Percentiles rank a stretch among this genome's conserved stretches.
phyloP scores from a whole-genome alignment of 2,888 invertebrate species.

The Melipona beecheii region DNA sequence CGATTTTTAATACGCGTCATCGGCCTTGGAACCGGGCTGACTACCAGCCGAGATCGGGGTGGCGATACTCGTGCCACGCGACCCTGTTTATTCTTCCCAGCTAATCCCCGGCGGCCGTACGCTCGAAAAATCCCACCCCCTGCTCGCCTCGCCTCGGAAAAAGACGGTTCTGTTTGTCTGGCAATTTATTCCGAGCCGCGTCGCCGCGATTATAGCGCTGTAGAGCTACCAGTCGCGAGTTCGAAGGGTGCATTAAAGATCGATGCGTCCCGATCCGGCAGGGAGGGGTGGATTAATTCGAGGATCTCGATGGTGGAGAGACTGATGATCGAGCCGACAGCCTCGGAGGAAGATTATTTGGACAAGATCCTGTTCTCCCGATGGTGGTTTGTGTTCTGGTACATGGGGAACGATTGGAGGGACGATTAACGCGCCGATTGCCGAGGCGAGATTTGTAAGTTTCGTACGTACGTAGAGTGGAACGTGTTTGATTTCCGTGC shows the following conservation, averaged over 20 bases:
- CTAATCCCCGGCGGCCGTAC: constrained; percentile 53
- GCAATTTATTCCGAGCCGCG: constrained; percentile 56
- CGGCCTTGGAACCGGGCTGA: background rate
- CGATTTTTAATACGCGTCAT: constrained; percentile 35
- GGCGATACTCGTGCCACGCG: constrained; percentile 60
- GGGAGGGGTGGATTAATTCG: constrained; percentile 29
- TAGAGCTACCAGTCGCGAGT: constrained; percentile 10
- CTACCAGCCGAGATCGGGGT: background rate
- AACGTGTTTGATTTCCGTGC: too few relatives aligned
- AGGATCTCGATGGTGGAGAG: background rate
- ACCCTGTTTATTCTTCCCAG: constrained; percentile 72
- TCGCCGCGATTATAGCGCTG: constrained; percentile 20
- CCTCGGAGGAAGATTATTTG: background rate
- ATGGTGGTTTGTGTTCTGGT: background rate
- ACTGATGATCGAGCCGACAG: background rate
- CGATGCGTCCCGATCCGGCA: background rate
- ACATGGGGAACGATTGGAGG: too few relatives aligned
- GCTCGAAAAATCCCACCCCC: constrained; percentile 18
- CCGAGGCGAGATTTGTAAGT: too few relatives aligned
- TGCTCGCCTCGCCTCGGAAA: constrained; percentile 12
- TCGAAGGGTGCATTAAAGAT: constrained; percentile 29
- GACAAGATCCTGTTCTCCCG: background rate
- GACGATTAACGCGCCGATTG: too few relatives aligned
- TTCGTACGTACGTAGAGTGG: too few relatives aligned
- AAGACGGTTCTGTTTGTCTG: constrained; percentile 51